Base-by-base conservation (phyloP, 1,140 invertebrate species). In the Cyphomyrmex costatus region DNA sequence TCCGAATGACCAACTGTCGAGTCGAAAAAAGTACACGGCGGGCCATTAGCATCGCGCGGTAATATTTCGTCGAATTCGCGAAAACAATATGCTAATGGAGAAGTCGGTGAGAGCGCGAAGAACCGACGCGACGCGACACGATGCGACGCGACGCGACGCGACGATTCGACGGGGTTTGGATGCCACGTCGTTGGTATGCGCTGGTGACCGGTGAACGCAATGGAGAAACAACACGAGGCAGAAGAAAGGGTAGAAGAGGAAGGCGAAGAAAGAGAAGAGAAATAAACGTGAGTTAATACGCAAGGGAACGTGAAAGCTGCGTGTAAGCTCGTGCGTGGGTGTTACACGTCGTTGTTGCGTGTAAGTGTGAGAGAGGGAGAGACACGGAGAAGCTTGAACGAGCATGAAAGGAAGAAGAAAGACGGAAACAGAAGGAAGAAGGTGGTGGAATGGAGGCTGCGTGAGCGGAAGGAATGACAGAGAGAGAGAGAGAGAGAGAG, bases 61-160 rank as follows among this genome's bases (percentile, higher is more conserved):
- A 93, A 94, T 94, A 94, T 93, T 94, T 94, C 92, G 93, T 94
- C 92, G 93, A 93, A 94, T 94, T 91, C 91, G 91, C 90, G 93
- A 94, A 94, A 94, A 94, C 93, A 95, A 95, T 95, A 95, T 94
- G 94, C 94, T 95, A 95, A 95, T 95, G 94, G 92, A 93, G 93
- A 91, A 90, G 79, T 66, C 76, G 66, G 33, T 27, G 70, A 65
- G 73, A 49, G 56, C 84, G 85, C 80, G 88, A 90, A 89, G 89
- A 86, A 90, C 88, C 66, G 68, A 33, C 53, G 14, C 92, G 74
- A 86, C 24, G 71, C 53, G 42, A n/a, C 58, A 49, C 74, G 74
- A 77, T 16, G 58, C 91, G 73, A 56, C 53, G 53, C 53, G 53
- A 56, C 53, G 71, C 56, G 46, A 87, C 14, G 65, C 56, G 56